A percentile compares a stretch with the other conserved stretches of the same genome.
Conservation (phyloP, 2,888 invertebrate species). For the Meganola albula region DNA sequence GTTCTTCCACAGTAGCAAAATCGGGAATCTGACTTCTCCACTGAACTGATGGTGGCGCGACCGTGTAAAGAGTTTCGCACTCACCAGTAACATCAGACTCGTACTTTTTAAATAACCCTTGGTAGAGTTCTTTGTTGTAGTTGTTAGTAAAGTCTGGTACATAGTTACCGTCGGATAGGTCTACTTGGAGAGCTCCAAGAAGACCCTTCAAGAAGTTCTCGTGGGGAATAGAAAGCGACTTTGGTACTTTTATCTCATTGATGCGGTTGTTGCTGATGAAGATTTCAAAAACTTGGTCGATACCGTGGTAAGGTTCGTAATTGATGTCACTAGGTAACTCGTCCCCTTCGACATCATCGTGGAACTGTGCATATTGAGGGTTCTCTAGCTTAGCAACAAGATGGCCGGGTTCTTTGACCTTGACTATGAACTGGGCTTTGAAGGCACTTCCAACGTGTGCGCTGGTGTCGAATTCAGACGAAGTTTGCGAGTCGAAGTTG, state of each 20-base stretch:
- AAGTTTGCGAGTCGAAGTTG: constrained; percentile 73
- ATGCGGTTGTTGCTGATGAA: constrained; percentile 79
- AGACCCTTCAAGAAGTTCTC: constrained; percentile 84
- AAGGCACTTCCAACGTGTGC: constrained; percentile 64
- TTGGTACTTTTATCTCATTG: constrained; percentile 72
- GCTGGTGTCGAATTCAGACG: constrained; percentile 76
- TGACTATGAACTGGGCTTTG: constrained; percentile 73
- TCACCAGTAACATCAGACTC: constrained; percentile 84
- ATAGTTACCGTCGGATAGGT: constrained; percentile 76
- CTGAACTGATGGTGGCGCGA: constrained; percentile 77
- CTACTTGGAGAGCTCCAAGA: constrained; percentile 82
- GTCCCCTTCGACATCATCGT: constrained; percentile 63
- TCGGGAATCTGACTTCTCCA: constrained; percentile 71
- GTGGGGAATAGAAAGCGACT: constrained; percentile 75
- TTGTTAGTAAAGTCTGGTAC: constrained; percentile 65
- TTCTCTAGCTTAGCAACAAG: constrained; percentile 66
- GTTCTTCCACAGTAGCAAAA: constrained; percentile 58
- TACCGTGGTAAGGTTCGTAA: constrained; percentile 72
- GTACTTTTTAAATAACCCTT: constrained; percentile 81
- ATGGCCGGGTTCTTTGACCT: constrained; percentile 63
- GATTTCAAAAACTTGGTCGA: constrained; percentile 79
- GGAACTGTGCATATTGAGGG: constrained; percentile 73
- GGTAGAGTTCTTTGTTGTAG: constrained; percentile 60
- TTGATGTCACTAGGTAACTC: constrained; percentile 58
- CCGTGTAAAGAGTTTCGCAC: constrained; percentile 82